A percentile compares a stretch with the other conserved stretches of the same genome.
Evolutionary conservation across 2,113 vertebrate genomes (phyloP).

Genomic region (Parus major): DNA sequence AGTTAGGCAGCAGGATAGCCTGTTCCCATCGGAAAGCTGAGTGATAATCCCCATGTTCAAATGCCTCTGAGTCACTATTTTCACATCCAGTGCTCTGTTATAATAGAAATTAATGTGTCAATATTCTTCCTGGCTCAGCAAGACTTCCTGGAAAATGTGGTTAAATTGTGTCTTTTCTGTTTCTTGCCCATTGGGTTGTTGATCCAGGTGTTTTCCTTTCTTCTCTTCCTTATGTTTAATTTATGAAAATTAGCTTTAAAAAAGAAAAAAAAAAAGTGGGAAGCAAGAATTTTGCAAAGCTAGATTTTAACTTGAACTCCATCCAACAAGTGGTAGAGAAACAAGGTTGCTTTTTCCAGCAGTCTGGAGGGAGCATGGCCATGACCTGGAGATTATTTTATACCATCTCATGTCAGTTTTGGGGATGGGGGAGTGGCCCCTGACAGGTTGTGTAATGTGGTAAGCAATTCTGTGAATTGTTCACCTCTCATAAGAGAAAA

Average conservation of each 20-base stretch:
- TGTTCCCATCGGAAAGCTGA: not conserved
- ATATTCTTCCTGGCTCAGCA: not conserved
- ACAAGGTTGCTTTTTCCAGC: not conserved
- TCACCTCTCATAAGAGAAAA: not conserved
- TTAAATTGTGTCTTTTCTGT: not conserved
- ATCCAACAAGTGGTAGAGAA: not conserved
- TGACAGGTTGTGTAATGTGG: not conserved
- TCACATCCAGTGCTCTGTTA: not conserved
- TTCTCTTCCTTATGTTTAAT: not conserved
- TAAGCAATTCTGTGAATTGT: not conserved
- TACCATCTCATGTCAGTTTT: not conserved
- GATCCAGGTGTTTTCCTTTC: not conserved
- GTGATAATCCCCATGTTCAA: not conserved
- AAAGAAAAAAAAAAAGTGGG: not conserved
- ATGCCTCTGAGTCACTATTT: slow-evolving; percentile 7
- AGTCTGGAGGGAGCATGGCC: not conserved
- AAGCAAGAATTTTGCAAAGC: not conserved
- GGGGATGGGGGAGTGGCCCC: no score
- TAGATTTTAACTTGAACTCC: not conserved
- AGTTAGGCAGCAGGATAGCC: not conserved
- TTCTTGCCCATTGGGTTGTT: not conserved
- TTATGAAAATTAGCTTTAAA: not conserved
- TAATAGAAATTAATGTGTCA: not conserved
- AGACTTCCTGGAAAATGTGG: not conserved
- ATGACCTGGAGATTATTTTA: not conserved